Evolutionary conservation across 2,888 invertebrate species (phyloP), one percentile per base, ranked within the genome.

Genomic region (Drosophila putrida): DNA sequence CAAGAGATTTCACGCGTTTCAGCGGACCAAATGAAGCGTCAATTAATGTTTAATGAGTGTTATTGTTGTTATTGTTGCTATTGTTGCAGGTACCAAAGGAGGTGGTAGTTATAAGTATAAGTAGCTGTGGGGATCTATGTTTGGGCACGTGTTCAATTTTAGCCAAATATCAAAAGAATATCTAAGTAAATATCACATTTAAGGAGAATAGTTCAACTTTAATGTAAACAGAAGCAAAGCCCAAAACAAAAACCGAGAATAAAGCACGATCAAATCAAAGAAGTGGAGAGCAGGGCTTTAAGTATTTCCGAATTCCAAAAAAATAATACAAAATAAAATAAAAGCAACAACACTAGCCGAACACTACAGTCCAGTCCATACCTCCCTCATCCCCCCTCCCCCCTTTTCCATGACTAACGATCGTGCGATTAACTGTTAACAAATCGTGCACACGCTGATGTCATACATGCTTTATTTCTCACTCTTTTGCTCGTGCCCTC

Each of bases 361-460:
- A 31, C 41, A 51, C 31, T 13, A 55, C n/a, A 27, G 54, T 41
- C 10, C 4, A 47, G 6, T n/a, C n/a, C 31, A 20, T 20, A 9
- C 8, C 36, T 20, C 20, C 55, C 33, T 31, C 15, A 46, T 35
- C 39, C 20, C 27, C 28, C n/a, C 11, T 13, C 11, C 46, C n/a
- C 15, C 20, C 36, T 9, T 6, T 33, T 11, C 36, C 60, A 38
- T 20, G 28, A 20, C 28, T 47, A 61, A 38, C 36, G 88, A 77
- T 85, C 79, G 80, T 73, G 80, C 73, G 86, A 69, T 85, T 89
- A 89, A 89, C 85, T 89, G 85, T 85, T 89, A 88, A 89, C 86
- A 79, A 85, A 84, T 87, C 89, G 89, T 87, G 88, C 86, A 85
- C 88, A 88, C 88, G 85, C 89, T 85, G 85, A 85, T 85, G 89